phyloP scores from a whole-genome alignment of 2,797 vertebrate species.

The Craterocephalus amniculus region DNA sequence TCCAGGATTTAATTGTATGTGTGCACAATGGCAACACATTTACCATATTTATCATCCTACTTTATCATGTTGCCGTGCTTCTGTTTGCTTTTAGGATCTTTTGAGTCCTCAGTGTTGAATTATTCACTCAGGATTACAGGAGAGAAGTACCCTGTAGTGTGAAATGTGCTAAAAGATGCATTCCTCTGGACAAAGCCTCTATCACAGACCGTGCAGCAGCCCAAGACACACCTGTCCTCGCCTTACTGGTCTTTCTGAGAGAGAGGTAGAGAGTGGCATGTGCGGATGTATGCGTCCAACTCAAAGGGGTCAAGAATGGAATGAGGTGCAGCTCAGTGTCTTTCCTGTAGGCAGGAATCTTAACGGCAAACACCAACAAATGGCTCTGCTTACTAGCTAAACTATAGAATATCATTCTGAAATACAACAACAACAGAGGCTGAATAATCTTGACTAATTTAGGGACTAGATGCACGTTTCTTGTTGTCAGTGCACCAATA shows the following conservation, averaged over 20 bases:
- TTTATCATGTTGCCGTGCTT: too few species aligned
- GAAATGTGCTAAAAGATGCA: conserved; percentile 12
- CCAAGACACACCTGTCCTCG: conserved; percentile 57
- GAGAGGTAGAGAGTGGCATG: background rate
- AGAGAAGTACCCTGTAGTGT: background rate
- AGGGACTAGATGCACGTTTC: too few species aligned
- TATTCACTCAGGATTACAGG: too few species aligned
- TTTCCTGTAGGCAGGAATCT: background rate
- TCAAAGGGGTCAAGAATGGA: conserved; percentile 19
- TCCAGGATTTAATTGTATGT: too few species aligned
- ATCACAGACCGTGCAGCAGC: conserved; percentile 21
- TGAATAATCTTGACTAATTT: too few species aligned
- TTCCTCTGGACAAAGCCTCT: conserved; percentile 3
- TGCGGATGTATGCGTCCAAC: background rate
- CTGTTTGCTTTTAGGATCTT: too few species aligned
- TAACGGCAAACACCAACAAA: background rate
- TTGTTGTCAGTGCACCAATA: too few species aligned
- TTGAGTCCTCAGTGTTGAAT: too few species aligned
- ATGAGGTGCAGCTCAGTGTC: background rate
- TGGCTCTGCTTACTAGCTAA: too few species aligned
- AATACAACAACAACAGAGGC: background rate
- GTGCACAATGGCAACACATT: too few species aligned
- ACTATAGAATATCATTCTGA: too few species aligned
- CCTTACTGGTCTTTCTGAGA: conserved; percentile 39
- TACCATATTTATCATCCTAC: too few species aligned